Conservation (phyloP, 2,888 invertebrate genomes). For the Koerneria pararmatus region DNA sequence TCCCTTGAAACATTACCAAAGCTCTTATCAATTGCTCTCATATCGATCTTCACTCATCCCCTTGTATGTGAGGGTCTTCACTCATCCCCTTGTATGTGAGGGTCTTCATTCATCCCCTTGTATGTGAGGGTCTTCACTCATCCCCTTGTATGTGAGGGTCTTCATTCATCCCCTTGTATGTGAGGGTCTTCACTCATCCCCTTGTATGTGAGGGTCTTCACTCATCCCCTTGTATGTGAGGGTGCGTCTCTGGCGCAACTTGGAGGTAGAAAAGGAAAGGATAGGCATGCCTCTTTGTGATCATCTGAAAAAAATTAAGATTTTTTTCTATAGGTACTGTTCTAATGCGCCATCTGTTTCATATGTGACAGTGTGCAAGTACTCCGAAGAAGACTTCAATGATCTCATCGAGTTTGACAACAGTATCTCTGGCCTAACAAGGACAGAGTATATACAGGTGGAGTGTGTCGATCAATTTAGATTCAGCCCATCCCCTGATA, state of each 20-base stretch:
- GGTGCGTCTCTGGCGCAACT: too few species aligned
- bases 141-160: too few species aligned
- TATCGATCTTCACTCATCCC: too few species aligned
- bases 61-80: too few species aligned
- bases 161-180: too few species aligned
- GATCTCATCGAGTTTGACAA: conserved; percentile 45
- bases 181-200: too few species aligned
- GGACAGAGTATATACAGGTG: conserved; percentile 29
- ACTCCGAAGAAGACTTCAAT: conserved; percentile 35
- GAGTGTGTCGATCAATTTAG: background rate
- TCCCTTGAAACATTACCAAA: background rate
- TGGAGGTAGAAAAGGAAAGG: background rate
- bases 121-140: too few species aligned
- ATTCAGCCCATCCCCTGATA: background rate
- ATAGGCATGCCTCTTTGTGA: background rate
- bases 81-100: too few species aligned
- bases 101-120: too few species aligned
- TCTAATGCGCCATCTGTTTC: conserved; percentile 16
- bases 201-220: too few species aligned
- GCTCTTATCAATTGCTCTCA: background rate
- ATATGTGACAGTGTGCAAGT: conserved; percentile 33
- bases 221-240: too few species aligned
- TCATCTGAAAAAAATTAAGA: background rate
- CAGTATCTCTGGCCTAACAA: conserved; percentile 43
- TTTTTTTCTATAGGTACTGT: background rate